phyloP scores from a whole-genome alignment of 2,888 invertebrate genomes.

The Drosophila tanythrix region DNA sequence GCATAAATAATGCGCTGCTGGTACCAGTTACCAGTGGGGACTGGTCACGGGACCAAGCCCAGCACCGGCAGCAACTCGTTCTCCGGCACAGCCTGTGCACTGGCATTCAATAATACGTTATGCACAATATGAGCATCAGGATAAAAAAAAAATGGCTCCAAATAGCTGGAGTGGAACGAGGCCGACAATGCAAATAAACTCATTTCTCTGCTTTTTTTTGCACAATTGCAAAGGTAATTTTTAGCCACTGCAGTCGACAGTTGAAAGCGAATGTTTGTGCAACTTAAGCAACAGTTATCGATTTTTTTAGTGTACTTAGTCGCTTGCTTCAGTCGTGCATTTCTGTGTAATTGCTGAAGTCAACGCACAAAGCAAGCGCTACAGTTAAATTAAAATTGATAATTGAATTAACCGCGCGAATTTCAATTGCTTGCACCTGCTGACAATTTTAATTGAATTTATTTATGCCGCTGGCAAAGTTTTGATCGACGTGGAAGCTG shows the following conservation, averaged over 20 bases:
- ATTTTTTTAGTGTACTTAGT: slow-evolving; percentile 37
- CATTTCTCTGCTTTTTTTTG: slow-evolving; percentile 15
- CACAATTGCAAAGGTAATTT: slow-evolving; percentile 58
- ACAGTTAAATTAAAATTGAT: slow-evolving; percentile 53
- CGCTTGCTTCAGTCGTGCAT: slow-evolving; percentile 15
- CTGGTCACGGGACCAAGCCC: slow-evolving; percentile 23
- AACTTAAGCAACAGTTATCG: slow-evolving; percentile 29
- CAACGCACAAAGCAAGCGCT: slow-evolving; percentile 30
- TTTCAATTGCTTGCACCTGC: slow-evolving; percentile 62
- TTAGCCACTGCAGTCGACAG: slow-evolving; percentile 51
- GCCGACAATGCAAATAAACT: slow-evolving; percentile 73
- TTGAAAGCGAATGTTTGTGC: slow-evolving; percentile 23
- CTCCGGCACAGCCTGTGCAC: slow-evolving; percentile 24
- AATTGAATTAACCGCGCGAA: slow-evolving; percentile 63
- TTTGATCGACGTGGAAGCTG: slow-evolving; percentile 5
- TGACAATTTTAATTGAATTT: slow-evolving; percentile 71
- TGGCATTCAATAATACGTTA: slow-evolving; percentile 60
- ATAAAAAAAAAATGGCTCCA: slow-evolving; percentile 18
- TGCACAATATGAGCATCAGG: slow-evolving; percentile 35
- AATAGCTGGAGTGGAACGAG: slow-evolving; percentile 28
- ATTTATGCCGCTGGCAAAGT: slow-evolving; percentile 61
- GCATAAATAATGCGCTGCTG: slow-evolving; percentile 72
- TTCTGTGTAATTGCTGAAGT: slow-evolving; percentile 50
- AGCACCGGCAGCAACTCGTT: background rate
- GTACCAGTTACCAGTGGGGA: slow-evolving; percentile 1